Base-by-base conservation (phyloP, 1,140 invertebrate species). In the Meloidogyne chitwoodi region DNA sequence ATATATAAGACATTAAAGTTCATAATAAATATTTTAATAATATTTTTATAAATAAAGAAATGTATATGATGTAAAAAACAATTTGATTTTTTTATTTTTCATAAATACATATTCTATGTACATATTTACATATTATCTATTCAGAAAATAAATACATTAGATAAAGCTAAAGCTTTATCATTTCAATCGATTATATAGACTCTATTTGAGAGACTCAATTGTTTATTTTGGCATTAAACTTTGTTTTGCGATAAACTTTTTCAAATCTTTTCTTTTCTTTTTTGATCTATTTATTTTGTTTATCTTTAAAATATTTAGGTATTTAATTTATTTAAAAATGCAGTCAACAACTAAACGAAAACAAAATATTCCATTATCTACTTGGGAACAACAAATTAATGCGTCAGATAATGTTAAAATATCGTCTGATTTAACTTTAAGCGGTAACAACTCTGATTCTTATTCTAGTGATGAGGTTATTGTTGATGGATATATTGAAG, bases 361-460 rank as follows among this genome's bases (percentile, higher is more conserved):
- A 8, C n/a, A 14, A 48, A 16, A 48, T 19, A 48, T 48, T 48
- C 16, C 44, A 48, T 19, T 56, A 56, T 6, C 48, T n/a, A 56
- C 2, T 56, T 56, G 48, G 48, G n/a, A 56, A n/a, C 48, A 56
- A 8, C 48, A 56, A n/a, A 56, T n/a, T 38, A 38, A 38, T 56
- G 4, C 19, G 6, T 56, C 12, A 6, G n/a, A 56, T 56, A 22
- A 56, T 56, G 16, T n/a, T 56, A 56, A 56, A 56, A n/a, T 56
- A n/a, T 56, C 48, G n/a, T 71, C 44, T n/a, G 44, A 71, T 56
- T 44, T 56, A 31, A 29, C 19, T n/a, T 22, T 26, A 71, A 71
- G 22, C 6, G 69, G 31, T 61, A 29, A 27, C n/a, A 34, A 24
- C 8, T 71, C 44, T 27, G 24, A 41, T 48, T 56, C 48, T 24